Conservation (phyloP, 2,113 vertebrate species). For the Mus musculus region GRCm39 chr15:86601001-86601500, state of each 20-base stretch:
- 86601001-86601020: too few species aligned
- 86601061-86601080: neutral
- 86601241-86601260: neutral
- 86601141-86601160: neutral
- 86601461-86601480: accelerated
- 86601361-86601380: accelerated
- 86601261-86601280: neutral
- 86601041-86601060: neutral
- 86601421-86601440: too few species aligned
- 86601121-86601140: too few species aligned
- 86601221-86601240: neutral
- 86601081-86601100: neutral
- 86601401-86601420: accelerated
- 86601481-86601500: neutral
- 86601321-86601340: too few species aligned
- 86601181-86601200: neutral
- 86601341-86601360: neutral
- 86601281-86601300: neutral
- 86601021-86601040: too few species aligned
- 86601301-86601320: neutral
- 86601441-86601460: accelerated
- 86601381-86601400: neutral
- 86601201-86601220: neutral
- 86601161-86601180: neutral
- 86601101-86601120: neutral